phyloP scores from a whole-genome alignment of 1,140 invertebrate species.

The Drosophila fuyamai region DNA sequence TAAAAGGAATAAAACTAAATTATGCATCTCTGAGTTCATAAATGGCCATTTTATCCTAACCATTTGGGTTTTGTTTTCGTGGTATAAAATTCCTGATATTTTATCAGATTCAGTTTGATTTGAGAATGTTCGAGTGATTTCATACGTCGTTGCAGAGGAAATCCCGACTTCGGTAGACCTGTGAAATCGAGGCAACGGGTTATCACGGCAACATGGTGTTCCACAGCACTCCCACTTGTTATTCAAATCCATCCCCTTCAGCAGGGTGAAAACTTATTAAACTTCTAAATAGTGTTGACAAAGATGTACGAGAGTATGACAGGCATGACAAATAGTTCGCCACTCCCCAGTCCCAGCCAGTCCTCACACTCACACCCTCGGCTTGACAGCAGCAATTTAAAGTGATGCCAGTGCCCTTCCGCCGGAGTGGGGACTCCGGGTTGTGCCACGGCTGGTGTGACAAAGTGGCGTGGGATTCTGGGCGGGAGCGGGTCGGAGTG shows the following conservation, averaged over 20 bases:
- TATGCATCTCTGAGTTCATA: too few relatives aligned
- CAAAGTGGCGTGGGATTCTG: constrained; percentile 43
- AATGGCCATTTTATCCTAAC: too few relatives aligned
- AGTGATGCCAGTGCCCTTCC: constrained; percentile 46
- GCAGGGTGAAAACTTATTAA: constrained; percentile 76
- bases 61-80: too few relatives aligned
- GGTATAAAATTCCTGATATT: too few relatives aligned
- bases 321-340: constrained; percentile 79
- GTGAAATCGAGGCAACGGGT: not conserved
- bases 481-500: not conserved
- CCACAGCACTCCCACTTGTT: not conserved
- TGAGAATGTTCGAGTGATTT: too few relatives aligned
- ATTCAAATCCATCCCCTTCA: constrained; percentile 2
- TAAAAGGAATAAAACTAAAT: too few relatives aligned
- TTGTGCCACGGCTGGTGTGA: constrained; percentile 37
- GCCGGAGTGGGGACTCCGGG: not conserved
- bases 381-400: constrained; percentile 78
- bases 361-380: constrained; percentile 28
- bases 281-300: constrained; percentile 79
- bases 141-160: too few relatives aligned
- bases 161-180: not conserved
- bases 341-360: not conserved
- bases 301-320: constrained; percentile 79
- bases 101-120: too few relatives aligned
- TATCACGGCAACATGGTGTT: constrained; percentile 1